Evolutionary conservation across 2,113 vertebrate genomes (phyloP).

Genomic region (Lanius collurio): DNA sequence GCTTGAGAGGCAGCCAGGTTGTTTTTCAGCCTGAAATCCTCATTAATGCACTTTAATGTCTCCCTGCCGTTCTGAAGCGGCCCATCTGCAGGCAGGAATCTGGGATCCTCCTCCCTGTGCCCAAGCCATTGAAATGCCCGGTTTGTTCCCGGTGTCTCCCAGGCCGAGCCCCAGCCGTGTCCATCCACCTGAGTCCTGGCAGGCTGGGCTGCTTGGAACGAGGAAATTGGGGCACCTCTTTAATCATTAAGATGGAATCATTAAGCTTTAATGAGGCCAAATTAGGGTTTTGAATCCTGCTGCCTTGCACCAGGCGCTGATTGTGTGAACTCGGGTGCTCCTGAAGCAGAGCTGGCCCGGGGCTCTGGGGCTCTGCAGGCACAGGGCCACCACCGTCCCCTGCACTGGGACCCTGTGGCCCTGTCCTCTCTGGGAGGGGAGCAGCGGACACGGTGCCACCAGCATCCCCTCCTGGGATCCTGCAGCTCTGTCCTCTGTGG

Average conservation of each 20-base stretch:
- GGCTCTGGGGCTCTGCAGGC: neutral
- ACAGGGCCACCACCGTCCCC: rapidly evolving
- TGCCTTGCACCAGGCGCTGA: neutral
- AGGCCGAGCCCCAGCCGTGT: neutral
- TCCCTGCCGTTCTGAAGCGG: neutral
- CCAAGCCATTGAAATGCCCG: neutral
- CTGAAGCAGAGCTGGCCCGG: neutral
- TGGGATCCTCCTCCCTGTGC: neutral
- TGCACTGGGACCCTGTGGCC: rapidly evolving
- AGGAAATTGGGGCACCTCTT: constrained; percentile 14
- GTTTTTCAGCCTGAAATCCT: neutral
- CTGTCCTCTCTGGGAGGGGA: neutral
- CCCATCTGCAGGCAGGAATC: neutral
- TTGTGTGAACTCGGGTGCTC: neutral
- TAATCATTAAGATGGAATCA: neutral
- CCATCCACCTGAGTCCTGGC: constrained; percentile 11
- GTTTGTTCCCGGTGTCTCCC: neutral
- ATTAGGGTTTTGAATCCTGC: neutral
- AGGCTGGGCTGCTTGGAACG: neutral
- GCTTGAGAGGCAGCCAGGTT: neutral
- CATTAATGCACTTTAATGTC: neutral
- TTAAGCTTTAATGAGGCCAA: constrained; percentile 31
- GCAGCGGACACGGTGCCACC: neutral
- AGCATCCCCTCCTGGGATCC: neutral
- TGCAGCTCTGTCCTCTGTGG: neutral